Percentiles rank a stretch among this genome's conserved stretches.
Evolutionary conservation across 2,797 vertebrate species (phyloP).

Genomic region (Sciurus carolinensis): DNA sequence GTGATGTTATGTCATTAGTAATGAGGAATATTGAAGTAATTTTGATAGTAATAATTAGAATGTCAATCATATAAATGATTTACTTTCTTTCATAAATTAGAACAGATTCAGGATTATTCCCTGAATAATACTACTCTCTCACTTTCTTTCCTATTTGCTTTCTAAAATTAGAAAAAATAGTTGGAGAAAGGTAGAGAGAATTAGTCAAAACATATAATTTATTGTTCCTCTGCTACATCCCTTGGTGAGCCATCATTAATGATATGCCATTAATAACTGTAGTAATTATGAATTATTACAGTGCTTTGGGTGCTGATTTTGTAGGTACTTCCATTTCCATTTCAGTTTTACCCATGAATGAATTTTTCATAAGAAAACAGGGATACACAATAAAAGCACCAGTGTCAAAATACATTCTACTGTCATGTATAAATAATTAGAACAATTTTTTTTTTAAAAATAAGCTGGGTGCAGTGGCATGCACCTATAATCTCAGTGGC

Average conservation of each 20-base stretch:
- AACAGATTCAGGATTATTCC: constrained; percentile 37
- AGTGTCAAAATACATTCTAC: neutral
- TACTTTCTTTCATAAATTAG: constrained; percentile 59
- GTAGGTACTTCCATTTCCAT: constrained; percentile 66
- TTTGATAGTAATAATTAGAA: constrained; percentile 69
- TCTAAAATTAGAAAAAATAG: constrained; percentile 70
- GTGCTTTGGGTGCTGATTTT: constrained; percentile 56
- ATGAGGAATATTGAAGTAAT: constrained; percentile 57
- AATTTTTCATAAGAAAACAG: constrained; percentile 68
- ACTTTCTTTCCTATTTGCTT: constrained; percentile 52
- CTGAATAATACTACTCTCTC: constrained; percentile 23
- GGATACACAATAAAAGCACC: neutral
- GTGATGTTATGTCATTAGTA: constrained; percentile 59
- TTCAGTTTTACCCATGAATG: constrained; percentile 52
- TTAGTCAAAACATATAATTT: constrained; percentile 68
- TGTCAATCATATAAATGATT: constrained; percentile 57
- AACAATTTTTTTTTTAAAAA: too few species aligned
- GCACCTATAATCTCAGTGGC: too few species aligned
- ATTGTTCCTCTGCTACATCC: constrained; percentile 56
- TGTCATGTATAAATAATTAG: too few species aligned
- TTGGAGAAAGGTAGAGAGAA: constrained; percentile 43
- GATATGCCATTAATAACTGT: constrained; percentile 72
- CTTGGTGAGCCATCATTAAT: constrained; percentile 64
- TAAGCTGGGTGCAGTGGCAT: too few species aligned
- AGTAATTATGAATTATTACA: constrained; percentile 73